Percentiles rank a stretch among this genome's conserved stretches.
These are phyloP conservation scores for Zaprionus camerounensis DNA, from an alignment of 1,140 invertebrate species.

Conservation along the genomic window DNA sequence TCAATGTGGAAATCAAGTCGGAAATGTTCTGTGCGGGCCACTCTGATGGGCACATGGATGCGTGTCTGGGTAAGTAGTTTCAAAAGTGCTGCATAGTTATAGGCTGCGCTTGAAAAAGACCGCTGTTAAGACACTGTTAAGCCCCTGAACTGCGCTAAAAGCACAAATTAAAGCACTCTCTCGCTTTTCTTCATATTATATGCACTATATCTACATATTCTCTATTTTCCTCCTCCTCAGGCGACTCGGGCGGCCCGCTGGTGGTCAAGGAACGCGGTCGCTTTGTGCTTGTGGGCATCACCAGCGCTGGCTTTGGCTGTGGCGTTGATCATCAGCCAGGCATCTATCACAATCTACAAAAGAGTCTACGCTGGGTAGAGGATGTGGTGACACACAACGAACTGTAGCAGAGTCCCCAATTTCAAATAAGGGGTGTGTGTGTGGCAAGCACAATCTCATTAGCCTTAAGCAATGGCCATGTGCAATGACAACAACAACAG, in stretches of 20 bases:
- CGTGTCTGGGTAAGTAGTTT: constrained; percentile 88
- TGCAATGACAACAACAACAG: constrained; percentile 56
- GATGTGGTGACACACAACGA: constrained; percentile 83
- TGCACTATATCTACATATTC: neutral
- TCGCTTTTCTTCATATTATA: neutral
- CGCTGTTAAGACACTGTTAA: constrained; percentile 13
- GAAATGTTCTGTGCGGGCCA: constrained; percentile 95
- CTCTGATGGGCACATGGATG: constrained; percentile 91
- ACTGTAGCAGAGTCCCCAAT: constrained; percentile 34
- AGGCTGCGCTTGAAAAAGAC: constrained; percentile 24
- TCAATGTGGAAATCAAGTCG: constrained; percentile 88
- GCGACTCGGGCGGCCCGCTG: constrained; percentile 93
- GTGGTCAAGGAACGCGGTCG: constrained; percentile 87
- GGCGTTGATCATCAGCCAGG: constrained; percentile 93
- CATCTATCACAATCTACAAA: constrained; percentile 92
- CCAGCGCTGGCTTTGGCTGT: constrained; percentile 94
- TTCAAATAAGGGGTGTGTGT: neutral
- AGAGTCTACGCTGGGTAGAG: constrained; percentile 89
- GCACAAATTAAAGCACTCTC: neutral
- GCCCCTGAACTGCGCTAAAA: neutral
- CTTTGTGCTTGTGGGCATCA: constrained; percentile 93
- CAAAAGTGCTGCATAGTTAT: constrained; percentile 46
- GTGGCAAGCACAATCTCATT: constrained; percentile 68
- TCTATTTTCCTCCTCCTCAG: constrained; percentile 83
- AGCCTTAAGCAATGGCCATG: constrained; percentile 74